Conservation (phyloP, 2,888 invertebrate genomes). For the Hecatera dysodea region DNA sequence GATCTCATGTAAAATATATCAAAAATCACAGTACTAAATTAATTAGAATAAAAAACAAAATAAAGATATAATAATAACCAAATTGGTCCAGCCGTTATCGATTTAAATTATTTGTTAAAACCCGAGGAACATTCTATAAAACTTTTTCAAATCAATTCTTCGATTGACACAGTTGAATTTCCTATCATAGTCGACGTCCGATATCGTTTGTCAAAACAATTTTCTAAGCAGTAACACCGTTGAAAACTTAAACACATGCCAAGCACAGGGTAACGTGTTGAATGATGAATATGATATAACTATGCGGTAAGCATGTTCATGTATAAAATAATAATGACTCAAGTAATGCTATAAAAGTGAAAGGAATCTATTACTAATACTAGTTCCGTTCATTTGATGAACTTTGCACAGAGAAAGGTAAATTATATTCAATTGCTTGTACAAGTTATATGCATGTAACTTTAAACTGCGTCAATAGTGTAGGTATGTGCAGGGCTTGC, state of each 20-base stretch:
- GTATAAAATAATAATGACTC: constrained; percentile 29
- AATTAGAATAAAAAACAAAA: no score
- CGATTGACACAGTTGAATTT: no score
- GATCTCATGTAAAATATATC: no score
- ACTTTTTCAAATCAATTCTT: no score
- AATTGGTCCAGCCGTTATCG: no score
- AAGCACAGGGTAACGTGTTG: background rate
- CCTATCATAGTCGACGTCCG: no score
- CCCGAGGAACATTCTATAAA: no score
- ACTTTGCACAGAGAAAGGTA: constrained; percentile 53
- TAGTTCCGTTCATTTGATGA: constrained; percentile 42
- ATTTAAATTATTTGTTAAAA: no score
- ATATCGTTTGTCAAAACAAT: background rate
- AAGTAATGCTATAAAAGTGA: constrained; percentile 50
- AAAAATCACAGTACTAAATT: no score
- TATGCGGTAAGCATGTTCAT: background rate
- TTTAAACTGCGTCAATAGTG: constrained; percentile 6
- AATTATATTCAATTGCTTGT: constrained; percentile 22
- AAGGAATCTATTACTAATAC: constrained; percentile 32
- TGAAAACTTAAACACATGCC: constrained; percentile 7
- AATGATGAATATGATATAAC: constrained; percentile 7
- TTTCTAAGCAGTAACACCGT: background rate
- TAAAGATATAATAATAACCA: no score
- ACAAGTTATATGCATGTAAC: background rate
- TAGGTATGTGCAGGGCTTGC: no score